These are phyloP conservation scores for Upupa epops DNA, from an alignment of 2,113 vertebrate genomes.

Conservation along the genomic window DNA sequence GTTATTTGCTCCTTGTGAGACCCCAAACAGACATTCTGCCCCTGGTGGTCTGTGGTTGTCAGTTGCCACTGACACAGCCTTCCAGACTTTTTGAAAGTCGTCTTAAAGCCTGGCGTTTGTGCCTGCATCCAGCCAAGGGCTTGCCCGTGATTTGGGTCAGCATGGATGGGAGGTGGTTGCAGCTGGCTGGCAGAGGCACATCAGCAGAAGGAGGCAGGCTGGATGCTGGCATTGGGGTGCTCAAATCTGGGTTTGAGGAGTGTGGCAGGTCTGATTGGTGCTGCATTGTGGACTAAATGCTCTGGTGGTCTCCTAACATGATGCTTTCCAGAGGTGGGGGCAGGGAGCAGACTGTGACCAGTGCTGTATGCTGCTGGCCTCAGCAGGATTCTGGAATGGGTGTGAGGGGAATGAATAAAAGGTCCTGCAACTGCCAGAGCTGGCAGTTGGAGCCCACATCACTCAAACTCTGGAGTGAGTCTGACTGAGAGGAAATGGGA, in stretches of 20 bases:
- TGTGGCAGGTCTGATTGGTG: neutral
- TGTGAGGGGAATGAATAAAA: constrained; percentile 49
- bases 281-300: neutral
- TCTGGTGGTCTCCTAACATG: neutral
- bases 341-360: constrained; percentile 15
- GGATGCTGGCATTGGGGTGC: neutral
- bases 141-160: accelerated
- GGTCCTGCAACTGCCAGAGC: neutral
- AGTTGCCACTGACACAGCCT: neutral
- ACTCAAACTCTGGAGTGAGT: neutral
- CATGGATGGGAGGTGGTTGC: accelerated
- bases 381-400: neutral
- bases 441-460: constrained; percentile 5
- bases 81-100: neutral
- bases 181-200: neutral
- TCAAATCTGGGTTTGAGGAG: neutral
- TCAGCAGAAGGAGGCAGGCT: neutral
- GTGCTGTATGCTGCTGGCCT: constrained; percentile 6
- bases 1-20: neutral
- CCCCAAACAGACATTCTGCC: neutral
- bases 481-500: neutral
- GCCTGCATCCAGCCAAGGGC: neutral
- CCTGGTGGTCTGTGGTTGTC: neutral
- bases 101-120: neutral
- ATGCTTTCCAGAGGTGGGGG: neutral